Evolutionary conservation across 1,140 invertebrate genomes (phyloP).

Genomic region (Drosophila nigromelanica): DNA sequence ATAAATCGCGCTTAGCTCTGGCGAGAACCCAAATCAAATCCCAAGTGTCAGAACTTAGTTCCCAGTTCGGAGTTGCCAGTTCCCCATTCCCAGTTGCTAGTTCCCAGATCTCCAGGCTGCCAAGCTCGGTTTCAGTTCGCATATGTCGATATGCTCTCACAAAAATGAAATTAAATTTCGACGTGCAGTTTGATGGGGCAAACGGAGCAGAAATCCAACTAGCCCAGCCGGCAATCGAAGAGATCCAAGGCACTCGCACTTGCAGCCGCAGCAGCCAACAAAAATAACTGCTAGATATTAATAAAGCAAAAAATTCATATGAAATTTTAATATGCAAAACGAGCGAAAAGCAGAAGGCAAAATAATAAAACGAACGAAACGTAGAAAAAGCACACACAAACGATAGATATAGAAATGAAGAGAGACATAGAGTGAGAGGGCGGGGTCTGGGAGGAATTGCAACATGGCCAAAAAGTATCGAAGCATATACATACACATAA

Average conservation of each 20-base stretch:
- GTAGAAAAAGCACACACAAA: constrained; percentile 48
- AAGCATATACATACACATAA: constrained; percentile 55
- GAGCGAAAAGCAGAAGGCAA: constrained; percentile 63
- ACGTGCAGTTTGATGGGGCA: constrained; percentile 75
- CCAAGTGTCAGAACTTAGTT: constrained; percentile 36
- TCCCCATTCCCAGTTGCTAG: constrained; percentile 1
- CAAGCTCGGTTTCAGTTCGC: constrained; percentile 37
- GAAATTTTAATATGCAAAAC: constrained; percentile 82
- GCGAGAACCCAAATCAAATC: constrained; percentile 43
- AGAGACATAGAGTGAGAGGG: background rate
- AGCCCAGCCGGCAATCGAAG: constrained; percentile 43
- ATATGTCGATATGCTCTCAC: constrained; percentile 19
- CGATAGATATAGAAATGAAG: constrained; percentile 7
- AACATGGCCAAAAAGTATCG: constrained; percentile 61
- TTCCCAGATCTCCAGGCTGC: background rate
- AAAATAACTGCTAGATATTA: constrained; percentile 80
- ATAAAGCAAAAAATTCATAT: constrained; percentile 80
- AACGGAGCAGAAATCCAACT: constrained; percentile 73
- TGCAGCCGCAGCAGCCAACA: constrained; percentile 47
- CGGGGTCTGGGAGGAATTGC: too few relatives aligned
- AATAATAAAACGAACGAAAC: constrained; percentile 44
- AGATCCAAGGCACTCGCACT: constrained; percentile 28
- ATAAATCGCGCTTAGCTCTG: constrained; percentile 72
- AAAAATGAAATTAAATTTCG: constrained; percentile 78
- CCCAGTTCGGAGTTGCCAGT: constrained; percentile 22